phyloP scores from a whole-genome alignment of 2,797 vertebrate species.

The Melanogrammus aeglefinus region DNA sequence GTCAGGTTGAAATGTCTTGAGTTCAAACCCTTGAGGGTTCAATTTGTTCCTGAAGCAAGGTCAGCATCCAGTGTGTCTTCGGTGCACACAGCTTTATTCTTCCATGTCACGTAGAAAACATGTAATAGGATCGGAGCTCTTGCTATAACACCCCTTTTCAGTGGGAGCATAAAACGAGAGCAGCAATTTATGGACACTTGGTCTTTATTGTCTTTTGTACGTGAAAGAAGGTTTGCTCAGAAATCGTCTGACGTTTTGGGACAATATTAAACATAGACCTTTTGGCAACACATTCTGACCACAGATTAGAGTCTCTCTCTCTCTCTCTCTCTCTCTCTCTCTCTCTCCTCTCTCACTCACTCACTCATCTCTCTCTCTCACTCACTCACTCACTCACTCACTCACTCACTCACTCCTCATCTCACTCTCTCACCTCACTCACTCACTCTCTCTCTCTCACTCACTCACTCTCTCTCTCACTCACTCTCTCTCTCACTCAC shows the following conservation, averaged over 20 bases:
- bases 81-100: conserved; percentile 10
- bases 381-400: neutral
- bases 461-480: too few relatives aligned
- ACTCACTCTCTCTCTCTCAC: too few relatives aligned
- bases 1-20: conserved; percentile 58
- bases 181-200: neutral
- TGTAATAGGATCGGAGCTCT: neutral
- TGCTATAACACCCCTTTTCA: neutral
- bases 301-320: neutral
- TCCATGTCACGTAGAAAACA: neutral
- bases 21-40: conserved; percentile 51
- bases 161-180: neutral
- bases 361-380: neutral
- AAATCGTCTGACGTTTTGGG: neutral
- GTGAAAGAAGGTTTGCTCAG: neutral
- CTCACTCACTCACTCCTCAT: neutral
- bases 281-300: neutral
- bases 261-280: neutral
- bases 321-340: too few relatives aligned
- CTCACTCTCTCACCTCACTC: neutral
- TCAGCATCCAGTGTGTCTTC: conserved; percentile 35
- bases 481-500: neutral
- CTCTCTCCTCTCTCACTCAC: neutral
- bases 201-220: neutral
- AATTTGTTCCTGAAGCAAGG: conserved; percentile 53